A percentile compares a stretch with the other conserved stretches of the same genome.
These are phyloP conservation scores for Cynaeus angustus DNA, from an alignment of 2,888 invertebrate genomes.

Conservation along the genomic window DNA sequence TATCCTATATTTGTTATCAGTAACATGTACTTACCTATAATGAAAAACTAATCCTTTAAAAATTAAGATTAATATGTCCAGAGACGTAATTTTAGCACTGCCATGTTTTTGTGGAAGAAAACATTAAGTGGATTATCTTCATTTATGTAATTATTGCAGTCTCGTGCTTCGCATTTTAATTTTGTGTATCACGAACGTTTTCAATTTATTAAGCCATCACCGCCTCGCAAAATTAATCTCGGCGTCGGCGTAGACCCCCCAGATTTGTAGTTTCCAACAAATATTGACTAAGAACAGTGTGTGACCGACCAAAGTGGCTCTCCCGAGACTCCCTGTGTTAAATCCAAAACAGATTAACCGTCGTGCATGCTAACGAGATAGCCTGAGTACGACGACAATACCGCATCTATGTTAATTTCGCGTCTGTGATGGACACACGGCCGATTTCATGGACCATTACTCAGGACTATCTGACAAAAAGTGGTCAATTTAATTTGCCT, in stretches of 20 bases:
- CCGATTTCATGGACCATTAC: slow-evolving; percentile 54
- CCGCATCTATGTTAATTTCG: slow-evolving; percentile 44
- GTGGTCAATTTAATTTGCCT: slow-evolving; percentile 56
- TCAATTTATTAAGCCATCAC: slow-evolving; percentile 37
- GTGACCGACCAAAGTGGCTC: not conserved
- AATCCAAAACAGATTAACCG: slow-evolving; percentile 35
- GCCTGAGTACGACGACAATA: slow-evolving; percentile 19
- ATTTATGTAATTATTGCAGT: slow-evolving; percentile 34
- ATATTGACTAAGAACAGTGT: slow-evolving; percentile 21
- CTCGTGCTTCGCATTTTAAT: slow-evolving; percentile 31
- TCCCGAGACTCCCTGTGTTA: slow-evolving; percentile 4
- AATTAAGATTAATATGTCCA: not conserved
- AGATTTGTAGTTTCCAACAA: slow-evolving; percentile 15
- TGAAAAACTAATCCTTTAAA: no score
- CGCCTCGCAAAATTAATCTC: slow-evolving; percentile 28
- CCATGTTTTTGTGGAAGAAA: slow-evolving; percentile 4
- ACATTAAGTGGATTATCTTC: slow-evolving; percentile 20
- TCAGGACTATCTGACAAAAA: slow-evolving; percentile 54
- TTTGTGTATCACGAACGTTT: slow-evolving; percentile 36
- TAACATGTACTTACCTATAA: no score
- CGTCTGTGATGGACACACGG: slow-evolving; percentile 45
- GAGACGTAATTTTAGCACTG: not conserved
- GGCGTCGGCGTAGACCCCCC: slow-evolving; percentile 10
- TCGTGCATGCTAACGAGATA: slow-evolving; percentile 42
- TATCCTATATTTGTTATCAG: no score